Evolutionary conservation across 2,113 vertebrate species (phyloP).

Genomic region (Paedocypris sp.): DNA sequence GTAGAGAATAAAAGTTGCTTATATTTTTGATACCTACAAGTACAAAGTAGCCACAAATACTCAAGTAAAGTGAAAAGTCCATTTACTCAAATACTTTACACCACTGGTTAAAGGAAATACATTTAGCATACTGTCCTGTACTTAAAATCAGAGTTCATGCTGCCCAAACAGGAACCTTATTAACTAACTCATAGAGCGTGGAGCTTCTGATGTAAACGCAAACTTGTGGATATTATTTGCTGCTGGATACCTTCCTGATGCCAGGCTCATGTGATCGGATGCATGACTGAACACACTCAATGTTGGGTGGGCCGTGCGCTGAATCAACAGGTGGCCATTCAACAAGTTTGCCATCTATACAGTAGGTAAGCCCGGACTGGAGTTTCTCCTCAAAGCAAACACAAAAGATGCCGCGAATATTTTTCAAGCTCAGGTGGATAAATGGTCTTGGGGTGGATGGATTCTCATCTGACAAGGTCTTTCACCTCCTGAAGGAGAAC

Average conservation of each 20-base stretch:
- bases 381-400: too few relatives aligned
- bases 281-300: constrained; percentile 36
- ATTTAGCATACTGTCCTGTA: too few relatives aligned
- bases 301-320: constrained; percentile 48
- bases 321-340: constrained; percentile 57
- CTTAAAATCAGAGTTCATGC: constrained; percentile 14
- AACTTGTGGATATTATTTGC: constrained; percentile 10
- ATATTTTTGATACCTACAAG: too few relatives aligned
- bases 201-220: too few relatives aligned
- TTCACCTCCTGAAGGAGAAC: constrained; percentile 57
- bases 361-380: constrained; percentile 19
- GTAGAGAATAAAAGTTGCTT: too few relatives aligned
- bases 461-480: constrained; percentile 48
- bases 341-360: constrained; percentile 36
- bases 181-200: too few relatives aligned
- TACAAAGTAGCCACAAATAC: too few relatives aligned
- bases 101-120: too few relatives aligned
- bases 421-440: too few relatives aligned
- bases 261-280: constrained; percentile 40
- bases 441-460: constrained; percentile 41
- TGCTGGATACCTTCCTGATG: constrained; percentile 33
- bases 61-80: too few relatives aligned
- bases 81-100: too few relatives aligned
- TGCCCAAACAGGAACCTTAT: constrained; percentile 48
- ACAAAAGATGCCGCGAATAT: too few relatives aligned